Percentiles rank a stretch among this genome's conserved stretches.
Evolutionary conservation across 2,113 vertebrate species (phyloP).

Genomic region (Malurus alboscapulatus): DNA sequence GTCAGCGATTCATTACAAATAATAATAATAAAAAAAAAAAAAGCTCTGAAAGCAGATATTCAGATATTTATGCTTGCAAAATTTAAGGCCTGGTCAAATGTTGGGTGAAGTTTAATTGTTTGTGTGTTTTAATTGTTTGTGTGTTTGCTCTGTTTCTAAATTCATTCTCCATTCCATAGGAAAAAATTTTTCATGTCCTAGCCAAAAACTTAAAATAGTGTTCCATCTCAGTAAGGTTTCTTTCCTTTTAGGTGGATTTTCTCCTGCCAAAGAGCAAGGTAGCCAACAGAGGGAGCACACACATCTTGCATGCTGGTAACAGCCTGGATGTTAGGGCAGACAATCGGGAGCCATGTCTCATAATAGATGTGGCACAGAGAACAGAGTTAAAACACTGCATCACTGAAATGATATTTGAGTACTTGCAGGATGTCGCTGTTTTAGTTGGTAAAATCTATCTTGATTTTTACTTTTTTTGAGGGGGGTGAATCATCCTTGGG

Average conservation of each 20-base stretch:
- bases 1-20: not conserved
- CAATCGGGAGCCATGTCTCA: not conserved
- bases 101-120: not conserved
- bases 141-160: not conserved
- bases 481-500: not conserved
- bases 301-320: not conserved
- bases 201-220: not conserved
- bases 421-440: not conserved
- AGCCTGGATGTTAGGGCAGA: not conserved
- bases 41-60: not conserved
- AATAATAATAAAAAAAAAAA: not conserved
- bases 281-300: constrained; percentile 42
- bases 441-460: not conserved
- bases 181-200: not conserved
- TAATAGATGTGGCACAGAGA: not conserved
- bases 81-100: not conserved
- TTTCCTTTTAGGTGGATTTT: not conserved
- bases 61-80: not conserved
- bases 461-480: not conserved
- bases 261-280: not conserved
- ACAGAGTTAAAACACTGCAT: not conserved
- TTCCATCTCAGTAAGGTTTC: not conserved
- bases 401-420: not conserved
- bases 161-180: not conserved
- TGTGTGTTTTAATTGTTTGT: not conserved